phyloP scores from a whole-genome alignment of 2,113 vertebrate species.

The Oryzias melastigma region DNA sequence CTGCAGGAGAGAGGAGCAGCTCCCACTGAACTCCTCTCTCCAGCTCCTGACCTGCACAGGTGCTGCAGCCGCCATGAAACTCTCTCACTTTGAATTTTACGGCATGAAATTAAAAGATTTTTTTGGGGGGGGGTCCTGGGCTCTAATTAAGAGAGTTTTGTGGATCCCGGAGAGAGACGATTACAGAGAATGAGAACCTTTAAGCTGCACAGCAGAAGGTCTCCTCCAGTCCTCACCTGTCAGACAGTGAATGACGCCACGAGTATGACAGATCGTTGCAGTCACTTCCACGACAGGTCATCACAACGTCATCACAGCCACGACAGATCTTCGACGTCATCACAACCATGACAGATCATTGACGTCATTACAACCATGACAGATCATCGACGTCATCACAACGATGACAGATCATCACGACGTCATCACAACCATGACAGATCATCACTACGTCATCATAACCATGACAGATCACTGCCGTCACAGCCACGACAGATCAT shows the following conservation, averaged over 20 bases:
- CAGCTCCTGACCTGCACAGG: constrained; percentile 22
- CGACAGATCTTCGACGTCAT: too few relatives aligned
- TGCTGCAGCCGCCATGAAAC: constrained; percentile 19
- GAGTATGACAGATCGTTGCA: constrained; percentile 1
- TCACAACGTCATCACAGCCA: too few relatives aligned
- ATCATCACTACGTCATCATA: too few relatives aligned
- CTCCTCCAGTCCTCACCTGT: constrained; percentile 1
- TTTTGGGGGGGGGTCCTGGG: constrained; percentile 14
- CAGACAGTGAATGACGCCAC: constrained; percentile 34
- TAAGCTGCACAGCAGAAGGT: constrained; percentile 56
- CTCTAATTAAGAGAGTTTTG: constrained; percentile 60
- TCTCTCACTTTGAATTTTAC: constrained; percentile 41
- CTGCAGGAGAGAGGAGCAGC: constrained; percentile 13
- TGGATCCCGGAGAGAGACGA: constrained; percentile 46
- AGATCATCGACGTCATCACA: too few relatives aligned
- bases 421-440: too few relatives aligned
- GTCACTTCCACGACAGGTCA: too few relatives aligned
- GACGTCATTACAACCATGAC: too few relatives aligned
- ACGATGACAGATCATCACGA: too few relatives aligned
- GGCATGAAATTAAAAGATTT: constrained; percentile 37
- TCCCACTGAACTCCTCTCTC: constrained; percentile 15
- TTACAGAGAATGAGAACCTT: constrained; percentile 60
- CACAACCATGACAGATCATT: too few relatives aligned
- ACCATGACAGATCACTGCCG: too few relatives aligned
- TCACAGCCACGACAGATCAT: too few relatives aligned